Base-by-base conservation (phyloP, 2,113 vertebrate genomes). In the Sturnus vulgaris region DNA sequence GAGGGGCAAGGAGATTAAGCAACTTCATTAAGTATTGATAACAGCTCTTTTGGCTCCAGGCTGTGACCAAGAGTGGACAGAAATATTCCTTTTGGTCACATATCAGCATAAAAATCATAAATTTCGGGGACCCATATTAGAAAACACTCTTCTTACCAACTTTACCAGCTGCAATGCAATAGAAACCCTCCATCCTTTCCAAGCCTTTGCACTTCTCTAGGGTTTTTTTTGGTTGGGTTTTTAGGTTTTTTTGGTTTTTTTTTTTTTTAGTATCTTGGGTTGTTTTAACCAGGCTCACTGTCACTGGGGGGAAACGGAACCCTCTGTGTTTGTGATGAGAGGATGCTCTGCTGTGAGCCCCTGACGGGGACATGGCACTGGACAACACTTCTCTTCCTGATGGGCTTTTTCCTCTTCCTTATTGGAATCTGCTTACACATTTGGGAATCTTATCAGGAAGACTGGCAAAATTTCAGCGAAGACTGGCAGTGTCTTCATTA, bases 321-420 rank as follows among this genome's bases (percentile, higher is more conserved):
- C 18, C 12, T 1, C 47, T 33, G 30, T 37, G 28, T 72, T 84
- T 80, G 87, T 69, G 76, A 65, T 46, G 88, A 89, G 85, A 88
- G 66, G 88, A 96, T 97, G 95, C 88, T 96, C 96, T 92, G 84
- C 91, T 89, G 87, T 66, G 95, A 90, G 60, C 40, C 82, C 87
- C 69, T 65, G 84, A 86, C 86, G 56, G 94, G 79, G 78, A 85
- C n/a, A 27, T 5, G 75, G 52, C 68, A 79, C 61, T 42, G 76
- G 70, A 73, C 90, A 88, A 66, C 35, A 88, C 16, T 75, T 95
- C 47, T 27, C 76, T 92, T 94, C 59, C 87, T 92, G 84, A 37
- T 12, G n/a, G 11, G 19, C 2, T 39, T 63, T 35, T 23, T 20
- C 52, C 46, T 77, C 44, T 69, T 95, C 82, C 63, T 66, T 17